phyloP scores from a whole-genome alignment of 2,113 vertebrate genomes.

The Neotragus pygmaeus region DNA sequence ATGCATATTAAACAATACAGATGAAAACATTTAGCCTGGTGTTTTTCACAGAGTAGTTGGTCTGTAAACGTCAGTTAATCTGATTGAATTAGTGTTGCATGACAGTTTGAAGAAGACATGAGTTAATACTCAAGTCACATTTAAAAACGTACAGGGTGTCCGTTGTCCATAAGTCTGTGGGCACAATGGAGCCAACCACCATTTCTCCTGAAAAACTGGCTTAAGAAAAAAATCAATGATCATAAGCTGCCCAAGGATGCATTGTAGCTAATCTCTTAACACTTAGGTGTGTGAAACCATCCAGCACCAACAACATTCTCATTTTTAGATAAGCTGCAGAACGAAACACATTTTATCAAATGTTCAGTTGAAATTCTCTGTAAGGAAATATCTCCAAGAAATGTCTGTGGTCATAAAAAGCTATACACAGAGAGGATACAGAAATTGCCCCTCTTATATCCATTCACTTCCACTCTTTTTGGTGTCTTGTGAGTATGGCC shows the following conservation, averaged over 20 bases:
- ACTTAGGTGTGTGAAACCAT: not conserved
- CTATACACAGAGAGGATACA: not conserved
- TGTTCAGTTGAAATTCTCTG: constrained; percentile 12
- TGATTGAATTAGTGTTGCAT: not conserved
- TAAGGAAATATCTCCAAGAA: not conserved
- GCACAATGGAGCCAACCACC: not conserved
- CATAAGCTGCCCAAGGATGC: constrained; percentile 20
- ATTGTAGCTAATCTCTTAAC: constrained; percentile 50
- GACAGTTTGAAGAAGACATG: not conserved
- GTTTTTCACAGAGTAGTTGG: not conserved
- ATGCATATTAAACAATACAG: not conserved
- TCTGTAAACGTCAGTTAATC: not conserved
- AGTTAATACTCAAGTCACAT: not conserved
- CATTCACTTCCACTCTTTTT: not conserved
- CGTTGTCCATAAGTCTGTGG: not conserved
- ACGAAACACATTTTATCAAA: not conserved
- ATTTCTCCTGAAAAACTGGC: constrained; percentile 12
- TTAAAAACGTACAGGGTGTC: not conserved
- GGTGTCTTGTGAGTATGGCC: not conserved
- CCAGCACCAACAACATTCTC: not conserved
- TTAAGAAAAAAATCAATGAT: constrained; percentile 54
- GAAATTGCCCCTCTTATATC: fast-evolving
- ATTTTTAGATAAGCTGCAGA: constrained; percentile 38
- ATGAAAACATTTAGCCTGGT: not conserved
- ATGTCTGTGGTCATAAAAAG: not conserved